Base-by-base conservation (phyloP, 2,888 invertebrate species). In the Drosophila nigricruria region DNA sequence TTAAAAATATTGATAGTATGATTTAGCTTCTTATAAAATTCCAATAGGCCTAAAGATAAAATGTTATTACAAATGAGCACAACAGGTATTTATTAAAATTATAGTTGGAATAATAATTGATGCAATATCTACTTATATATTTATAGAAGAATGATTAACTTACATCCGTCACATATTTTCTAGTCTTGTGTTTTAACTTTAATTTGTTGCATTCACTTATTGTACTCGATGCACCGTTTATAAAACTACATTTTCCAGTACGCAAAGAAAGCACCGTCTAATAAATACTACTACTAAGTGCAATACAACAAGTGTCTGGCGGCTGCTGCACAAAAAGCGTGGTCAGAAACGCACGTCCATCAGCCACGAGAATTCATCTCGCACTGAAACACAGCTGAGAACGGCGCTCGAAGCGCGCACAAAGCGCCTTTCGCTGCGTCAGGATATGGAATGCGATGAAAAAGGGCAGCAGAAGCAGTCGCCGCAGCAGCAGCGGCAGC, bases 291-390 rank as follows among this genome's bases (percentile, higher is more conserved):
- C 34, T 54, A 30, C n/a, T n/a, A 67, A 72, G 82, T 82, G 82
- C 87, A 32, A 83, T 78, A 87, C 84, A 36, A 81, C 81, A 84
- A 84, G 83, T 84, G 81, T 78, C 68, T 79, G 66, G 67, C 67
- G 65, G 54, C 58, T 59, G 81, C 65, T 81, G 80, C 74, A 71
- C 76, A 76, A 67, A 57, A 73, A 73, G 43, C 58, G 78, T 80
- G 81, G 73, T 72, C 77, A 67, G 50, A 80, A 90, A 89, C 87
- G 78, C 91, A 93, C 92, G 91, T 92, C 93, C 92, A 92, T 90
- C 92, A 92, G 92, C 93, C 89, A 93, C 92, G 93, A 93, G 93
- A 93, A 92, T 92, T 92, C 91, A 91, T 92, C 93, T 93, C 93
- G 93, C 92, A 93, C 93, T 93, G 92, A 93, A 91, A 63, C 56